Conservation (phyloP, 2,113 vertebrate species). For the Tricholaema leucomelas region DNA sequence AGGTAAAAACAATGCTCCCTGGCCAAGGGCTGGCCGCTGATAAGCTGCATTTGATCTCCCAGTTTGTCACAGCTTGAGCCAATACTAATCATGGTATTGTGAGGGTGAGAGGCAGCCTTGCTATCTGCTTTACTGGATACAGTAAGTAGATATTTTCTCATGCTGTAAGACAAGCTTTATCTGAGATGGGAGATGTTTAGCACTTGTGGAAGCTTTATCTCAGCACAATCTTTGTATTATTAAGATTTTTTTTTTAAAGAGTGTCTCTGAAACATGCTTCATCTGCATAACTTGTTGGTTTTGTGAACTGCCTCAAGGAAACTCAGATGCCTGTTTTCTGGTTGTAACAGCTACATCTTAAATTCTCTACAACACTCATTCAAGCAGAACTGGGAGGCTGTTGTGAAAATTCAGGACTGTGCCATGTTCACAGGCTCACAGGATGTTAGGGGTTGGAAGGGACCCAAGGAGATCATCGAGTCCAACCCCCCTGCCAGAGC, state of each 20-base stretch:
- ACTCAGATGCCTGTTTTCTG: not conserved
- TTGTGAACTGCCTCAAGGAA: not conserved
- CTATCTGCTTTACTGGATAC: not conserved
- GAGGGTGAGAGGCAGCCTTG: not conserved
- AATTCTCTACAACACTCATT: not conserved
- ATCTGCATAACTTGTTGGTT: not conserved
- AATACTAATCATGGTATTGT: accelerated
- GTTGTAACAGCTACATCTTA: not conserved
- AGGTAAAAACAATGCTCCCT: not conserved
- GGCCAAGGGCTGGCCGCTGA: not conserved
- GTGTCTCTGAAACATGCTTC: not conserved
- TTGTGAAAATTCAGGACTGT: not conserved
- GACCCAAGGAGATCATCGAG: no score
- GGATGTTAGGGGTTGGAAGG: no score
- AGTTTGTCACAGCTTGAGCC: not conserved
- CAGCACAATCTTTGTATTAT: not conserved
- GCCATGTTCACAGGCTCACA: no score
- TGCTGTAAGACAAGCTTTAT: not conserved
- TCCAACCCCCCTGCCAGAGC: no score
- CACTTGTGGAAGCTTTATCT: not conserved
- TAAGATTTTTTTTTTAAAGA: not conserved
- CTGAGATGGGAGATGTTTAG: not conserved
- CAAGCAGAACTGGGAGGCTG: not conserved
- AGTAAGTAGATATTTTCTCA: not conserved
- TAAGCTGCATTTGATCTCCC: not conserved